A percentile compares a stretch with the other conserved stretches of the same genome.
Conservation (phyloP, 2,113 vertebrate genomes). For the Sturnus vulgaris region DNA sequence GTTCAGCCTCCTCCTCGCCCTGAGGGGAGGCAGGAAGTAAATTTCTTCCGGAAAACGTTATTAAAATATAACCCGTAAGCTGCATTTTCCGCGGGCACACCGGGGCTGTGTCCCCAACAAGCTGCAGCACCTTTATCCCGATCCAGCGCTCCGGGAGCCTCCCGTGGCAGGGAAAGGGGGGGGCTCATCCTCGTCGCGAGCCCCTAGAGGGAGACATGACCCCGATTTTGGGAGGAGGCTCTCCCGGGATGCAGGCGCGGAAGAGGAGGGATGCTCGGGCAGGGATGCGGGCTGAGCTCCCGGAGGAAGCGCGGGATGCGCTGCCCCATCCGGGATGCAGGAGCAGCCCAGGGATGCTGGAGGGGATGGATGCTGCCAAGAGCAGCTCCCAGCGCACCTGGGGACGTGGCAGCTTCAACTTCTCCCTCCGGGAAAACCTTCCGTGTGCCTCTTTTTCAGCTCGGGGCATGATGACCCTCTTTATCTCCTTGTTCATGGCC, state of each 20-base stretch:
- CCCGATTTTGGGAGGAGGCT: slow-evolving; percentile 12
- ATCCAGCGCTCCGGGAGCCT: accelerated
- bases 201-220: slow-evolving; percentile 63
- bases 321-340: neutral
- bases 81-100: neutral
- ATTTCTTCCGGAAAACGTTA: neutral
- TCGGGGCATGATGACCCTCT: accelerated
- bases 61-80: neutral
- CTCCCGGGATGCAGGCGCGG: neutral
- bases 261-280: neutral
- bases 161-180: neutral
- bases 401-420: neutral
- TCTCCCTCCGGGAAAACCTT: neutral
- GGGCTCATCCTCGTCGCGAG: neutral
- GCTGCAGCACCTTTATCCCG: neutral
- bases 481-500: neutral
- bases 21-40: neutral
- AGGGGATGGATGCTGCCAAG: neutral
- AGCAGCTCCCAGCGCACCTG: no score
- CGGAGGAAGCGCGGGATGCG: accelerated
- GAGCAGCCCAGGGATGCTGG: accelerated
- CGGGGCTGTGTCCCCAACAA: accelerated
- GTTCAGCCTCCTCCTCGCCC: neutral
- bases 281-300: accelerated
- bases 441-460: accelerated